Evolutionary conservation across 2,113 vertebrate species (phyloP).

Genomic region (Poeciliopsis turrubarensis): DNA sequence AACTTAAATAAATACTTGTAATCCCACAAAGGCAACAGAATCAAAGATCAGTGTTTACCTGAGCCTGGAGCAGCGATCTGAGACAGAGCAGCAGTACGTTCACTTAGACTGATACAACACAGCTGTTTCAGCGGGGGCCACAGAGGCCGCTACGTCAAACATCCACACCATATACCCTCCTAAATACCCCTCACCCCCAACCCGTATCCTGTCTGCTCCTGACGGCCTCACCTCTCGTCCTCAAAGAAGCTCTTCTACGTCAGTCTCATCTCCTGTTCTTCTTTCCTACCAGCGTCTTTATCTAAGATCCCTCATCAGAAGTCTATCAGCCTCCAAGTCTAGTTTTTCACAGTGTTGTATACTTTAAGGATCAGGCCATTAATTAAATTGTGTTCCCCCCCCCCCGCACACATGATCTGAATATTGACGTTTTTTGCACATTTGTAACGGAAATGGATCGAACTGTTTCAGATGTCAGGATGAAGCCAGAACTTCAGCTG

Average conservation of each 20-base stretch:
- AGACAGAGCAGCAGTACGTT: slow-evolving; percentile 40
- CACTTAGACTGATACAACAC: slow-evolving; percentile 66
- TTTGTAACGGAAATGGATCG: no score
- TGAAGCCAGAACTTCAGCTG: no score
- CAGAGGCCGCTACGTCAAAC: slow-evolving; percentile 8
- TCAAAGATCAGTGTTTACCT: slow-evolving; percentile 64
- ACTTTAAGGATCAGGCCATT: no score
- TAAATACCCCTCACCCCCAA: slow-evolving; percentile 16
- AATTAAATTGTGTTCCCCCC: no score
- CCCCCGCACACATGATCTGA: no score
- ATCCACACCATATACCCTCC: slow-evolving; percentile 4
- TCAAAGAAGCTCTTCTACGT: slow-evolving; percentile 35
- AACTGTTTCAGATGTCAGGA: no score
- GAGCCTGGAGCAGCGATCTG: slow-evolving; percentile 39
- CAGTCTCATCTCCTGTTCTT: neutral
- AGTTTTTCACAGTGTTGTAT: no score
- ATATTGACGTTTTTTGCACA: no score
- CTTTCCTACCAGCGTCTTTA: neutral
- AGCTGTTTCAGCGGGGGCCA: slow-evolving; percentile 63
- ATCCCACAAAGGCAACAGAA: neutral
- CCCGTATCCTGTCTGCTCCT: slow-evolving; percentile 42
- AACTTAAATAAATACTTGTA: neutral
- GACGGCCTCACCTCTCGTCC: slow-evolving; percentile 39
- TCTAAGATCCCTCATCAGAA: no score
- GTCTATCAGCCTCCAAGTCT: no score